Base-by-base conservation (phyloP, 1,140 invertebrate genomes). In the Stenopsyche tienmushanensis region DNA sequence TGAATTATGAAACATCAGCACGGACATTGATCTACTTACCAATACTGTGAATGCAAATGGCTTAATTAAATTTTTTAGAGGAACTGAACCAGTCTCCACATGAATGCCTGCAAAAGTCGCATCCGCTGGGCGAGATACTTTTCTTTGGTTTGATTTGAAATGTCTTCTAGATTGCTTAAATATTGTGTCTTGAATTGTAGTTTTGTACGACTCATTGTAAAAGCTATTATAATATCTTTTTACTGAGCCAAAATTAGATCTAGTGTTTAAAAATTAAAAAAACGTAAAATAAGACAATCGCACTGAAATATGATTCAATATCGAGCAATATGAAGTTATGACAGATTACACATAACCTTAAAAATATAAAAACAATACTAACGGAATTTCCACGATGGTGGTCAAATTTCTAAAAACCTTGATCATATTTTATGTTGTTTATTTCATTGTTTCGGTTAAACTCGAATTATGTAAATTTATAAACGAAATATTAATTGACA, bases 21-120 rank as follows among this genome's bases (percentile, higher is more conserved):
- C n/a, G 7, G 7, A 39, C n/a, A 13, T 8, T n/a, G 13, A 49
- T 18, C 3, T 59, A 72, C 75, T 83, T 84, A 90, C 89, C 73
- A 82, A 80, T 60, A 89, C 73, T 24, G 89, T 86, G 74, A 91
- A 91, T 13, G 83, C 73, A 44, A 90, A 80, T 18, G 88, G 86
- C 78, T 86, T 90, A 69, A 83, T 81, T 25, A 90, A 72, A 71
- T 77, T 83, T 45, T 72, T 76, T 20, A 74, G 54, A 50, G 79
- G 71, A 64, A 84, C 71, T 34, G 77, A 74, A 20, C 75, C 77
- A 24, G 76, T 68, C 52, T 77, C 78, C 9, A 70, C 53, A 13
- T 17, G 5, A 2, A 29, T 26, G 26, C 58, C 58, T 47, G 65
- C 65, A 21, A 70, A 47, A 9, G 8, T 50, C 1, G 44, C 47